phyloP scores from a whole-genome alignment of 2,113 vertebrate genomes.

The Poecile atricapillus region DNA sequence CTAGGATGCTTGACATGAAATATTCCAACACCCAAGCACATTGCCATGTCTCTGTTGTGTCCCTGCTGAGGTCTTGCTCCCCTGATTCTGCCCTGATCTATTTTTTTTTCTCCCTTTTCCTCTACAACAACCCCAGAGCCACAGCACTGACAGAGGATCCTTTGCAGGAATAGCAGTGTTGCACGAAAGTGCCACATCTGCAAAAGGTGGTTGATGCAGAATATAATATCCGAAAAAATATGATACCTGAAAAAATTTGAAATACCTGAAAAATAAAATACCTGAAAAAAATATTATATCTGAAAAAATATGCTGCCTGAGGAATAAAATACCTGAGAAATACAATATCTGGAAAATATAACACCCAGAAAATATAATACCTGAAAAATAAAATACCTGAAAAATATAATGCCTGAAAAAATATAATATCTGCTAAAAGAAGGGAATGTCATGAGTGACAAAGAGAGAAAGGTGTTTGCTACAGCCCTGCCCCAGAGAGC shows the following conservation, averaged over 20 bases:
- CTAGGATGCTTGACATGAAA: not conserved
- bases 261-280: not conserved
- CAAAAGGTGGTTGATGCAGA: not conserved
- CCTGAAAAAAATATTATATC: not conserved
- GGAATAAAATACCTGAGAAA: not conserved
- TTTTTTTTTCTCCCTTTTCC: fast-evolving
- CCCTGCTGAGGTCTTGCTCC: not conserved
- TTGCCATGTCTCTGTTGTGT: not conserved
- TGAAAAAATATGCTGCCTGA: too few relatives aligned
- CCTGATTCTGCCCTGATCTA: not conserved
- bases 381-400: not conserved
- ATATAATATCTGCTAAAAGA: not conserved
- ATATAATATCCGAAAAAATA: not conserved
- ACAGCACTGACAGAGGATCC: not conserved
- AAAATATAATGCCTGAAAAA: not conserved
- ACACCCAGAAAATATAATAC: not conserved
- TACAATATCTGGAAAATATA: not conserved
- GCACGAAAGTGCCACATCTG: not conserved
- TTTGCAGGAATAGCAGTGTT: not conserved
- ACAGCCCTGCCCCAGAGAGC: not conserved
- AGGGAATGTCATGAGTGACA: not conserved
- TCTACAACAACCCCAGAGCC: not conserved
- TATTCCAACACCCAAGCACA: not conserved
- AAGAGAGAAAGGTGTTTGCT: not conserved
- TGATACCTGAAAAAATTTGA: not conserved